phyloP scores from a whole-genome alignment of 2,888 invertebrate species.

The Drosophila eohydei region DNA sequence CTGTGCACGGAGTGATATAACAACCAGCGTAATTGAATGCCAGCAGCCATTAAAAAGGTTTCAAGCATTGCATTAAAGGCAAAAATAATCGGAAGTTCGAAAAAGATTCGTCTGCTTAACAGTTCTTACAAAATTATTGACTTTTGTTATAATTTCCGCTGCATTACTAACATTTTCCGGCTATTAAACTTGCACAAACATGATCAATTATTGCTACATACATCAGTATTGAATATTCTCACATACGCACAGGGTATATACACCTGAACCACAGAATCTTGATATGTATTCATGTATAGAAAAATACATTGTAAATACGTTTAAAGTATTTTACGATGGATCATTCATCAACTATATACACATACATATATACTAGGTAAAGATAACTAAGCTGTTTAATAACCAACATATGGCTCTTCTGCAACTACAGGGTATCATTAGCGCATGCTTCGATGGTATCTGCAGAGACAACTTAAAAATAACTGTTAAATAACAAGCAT shows the following conservation, averaged over 20 bases:
- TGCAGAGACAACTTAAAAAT: neutral
- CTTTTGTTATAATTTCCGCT: constrained; percentile 19
- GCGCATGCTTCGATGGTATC: neutral
- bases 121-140: constrained; percentile 17
- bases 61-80: neutral
- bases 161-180: constrained; percentile 14
- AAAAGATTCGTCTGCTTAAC: constrained; percentile 14
- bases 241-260: no score
- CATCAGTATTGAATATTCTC: neutral
- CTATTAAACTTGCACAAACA: neutral
- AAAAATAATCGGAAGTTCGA: neutral
- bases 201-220: neutral
- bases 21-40: constrained; percentile 31
- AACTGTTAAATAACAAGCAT: constrained; percentile 52
- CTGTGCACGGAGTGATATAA: constrained; percentile 40
- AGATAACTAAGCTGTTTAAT: neutral
- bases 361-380: neutral
- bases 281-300: no score
- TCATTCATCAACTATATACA: neutral
- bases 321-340: no score
- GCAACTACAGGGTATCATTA: constrained; percentile 6
- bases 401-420: neutral
- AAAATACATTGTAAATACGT: no score
- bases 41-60: constrained; percentile 9
- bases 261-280: no score